phyloP scores from a whole-genome alignment of 2,113 vertebrate species.

The Ardeotis arabs region DNA sequence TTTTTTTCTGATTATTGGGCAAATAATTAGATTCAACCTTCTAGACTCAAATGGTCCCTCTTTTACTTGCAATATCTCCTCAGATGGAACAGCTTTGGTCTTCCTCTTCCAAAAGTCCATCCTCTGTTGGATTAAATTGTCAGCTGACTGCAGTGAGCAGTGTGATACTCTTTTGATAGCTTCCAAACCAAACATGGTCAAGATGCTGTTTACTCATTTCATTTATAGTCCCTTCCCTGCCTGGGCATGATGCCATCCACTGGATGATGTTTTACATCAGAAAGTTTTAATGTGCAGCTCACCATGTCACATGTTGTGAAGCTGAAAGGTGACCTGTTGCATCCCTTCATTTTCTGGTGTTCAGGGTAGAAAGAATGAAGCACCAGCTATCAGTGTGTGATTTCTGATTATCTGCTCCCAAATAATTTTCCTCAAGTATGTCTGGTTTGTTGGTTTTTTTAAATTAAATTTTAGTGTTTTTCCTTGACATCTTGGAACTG shows the following conservation, averaged over 20 bases:
- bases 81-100: neutral
- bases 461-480: neutral
- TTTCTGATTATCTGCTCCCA: neutral
- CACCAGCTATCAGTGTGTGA: neutral
- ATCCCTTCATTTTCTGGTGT: neutral
- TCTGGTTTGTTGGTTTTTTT: neutral
- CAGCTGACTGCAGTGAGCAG: neutral
- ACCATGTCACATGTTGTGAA: neutral
- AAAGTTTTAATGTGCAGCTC: neutral
- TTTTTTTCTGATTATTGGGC: neutral
- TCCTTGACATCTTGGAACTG: neutral
- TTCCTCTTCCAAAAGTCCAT: neutral
- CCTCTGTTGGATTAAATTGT: neutral
- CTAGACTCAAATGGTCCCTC: neutral
- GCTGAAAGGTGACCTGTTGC: neutral
- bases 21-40: neutral
- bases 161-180: neutral
- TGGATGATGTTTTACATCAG: neutral
- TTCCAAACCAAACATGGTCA: neutral
- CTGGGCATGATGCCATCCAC: neutral
- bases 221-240: neutral
- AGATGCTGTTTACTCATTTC: neutral
- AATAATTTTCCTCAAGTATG: neutral
- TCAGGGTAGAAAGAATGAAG: neutral
- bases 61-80: neutral